Evolutionary conservation across 2,888 invertebrate genomes (phyloP), one percentile per base, ranked within the genome.

Genomic region (Cerceris rybyensis): DNA sequence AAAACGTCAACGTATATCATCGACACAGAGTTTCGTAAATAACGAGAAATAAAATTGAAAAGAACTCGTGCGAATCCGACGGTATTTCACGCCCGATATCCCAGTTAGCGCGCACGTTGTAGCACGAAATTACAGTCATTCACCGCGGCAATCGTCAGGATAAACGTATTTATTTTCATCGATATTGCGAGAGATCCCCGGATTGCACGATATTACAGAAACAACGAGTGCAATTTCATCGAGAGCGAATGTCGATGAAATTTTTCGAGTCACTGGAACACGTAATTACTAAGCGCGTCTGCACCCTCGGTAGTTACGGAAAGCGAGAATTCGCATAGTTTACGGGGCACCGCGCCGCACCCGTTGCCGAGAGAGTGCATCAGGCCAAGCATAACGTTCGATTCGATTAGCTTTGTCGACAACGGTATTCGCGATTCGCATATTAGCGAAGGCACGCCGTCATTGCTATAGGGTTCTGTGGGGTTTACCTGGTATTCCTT

Each of bases 331-430:
- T 73, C 70, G 70, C 70, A 61, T 64, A 72, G 69, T 67, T 60
- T 28, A 28, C 28, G 28, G 28, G 28, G 71, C 46, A 49, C n/a
- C 61, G 49, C 42, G 46, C 7, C 57, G 61, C 60, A 14, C 50
- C 70, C 16, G 57, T 42, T 50, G 16, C 28, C 43, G 65, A 60
- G 74, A 57, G 68, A 75, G 73, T 84, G 80, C 79, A 81, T 76
- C 75, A 69, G 70, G 71, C 63, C 58, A 79, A 63, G 74, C 80
- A 68, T 71, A 80, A 81, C 81, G 87, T 78, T 85, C 78, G 77
- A 83, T 87, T 81, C 77, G 83, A 81, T 83, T 85, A 85, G 83
- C 87, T 83, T 81, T 85, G 85, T 82, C 70, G 70, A 68, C 74
- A 80, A 76, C 80, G 86, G 87, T 72, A 86, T 86, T 83, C 83